These are phyloP conservation scores for Agrochola lychnidis DNA, from an alignment of 2,888 invertebrate genomes.

Conservation along the genomic window DNA sequence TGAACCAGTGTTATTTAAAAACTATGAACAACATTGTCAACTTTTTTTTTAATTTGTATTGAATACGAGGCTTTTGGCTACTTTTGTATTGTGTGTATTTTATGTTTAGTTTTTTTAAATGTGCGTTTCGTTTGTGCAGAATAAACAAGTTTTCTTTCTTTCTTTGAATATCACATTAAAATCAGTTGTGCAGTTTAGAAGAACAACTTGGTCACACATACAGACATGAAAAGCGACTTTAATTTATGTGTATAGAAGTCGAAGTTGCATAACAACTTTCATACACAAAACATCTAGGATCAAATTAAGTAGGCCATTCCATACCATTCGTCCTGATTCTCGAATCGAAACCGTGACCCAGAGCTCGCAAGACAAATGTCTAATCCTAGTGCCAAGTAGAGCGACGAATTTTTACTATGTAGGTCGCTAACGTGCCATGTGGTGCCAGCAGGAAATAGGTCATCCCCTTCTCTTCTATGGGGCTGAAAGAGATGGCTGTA, in stretches of 20 bases:
- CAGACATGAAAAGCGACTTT: too few relatives aligned
- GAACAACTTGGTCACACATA: too few relatives aligned
- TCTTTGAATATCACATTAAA: too few relatives aligned
- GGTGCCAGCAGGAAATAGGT: background rate
- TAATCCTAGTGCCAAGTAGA: slow-evolving; percentile 47
- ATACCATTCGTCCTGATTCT: slow-evolving; percentile 30
- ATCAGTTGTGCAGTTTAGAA: too few relatives aligned
- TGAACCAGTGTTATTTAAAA: too few relatives aligned
- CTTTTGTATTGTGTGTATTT: too few relatives aligned
- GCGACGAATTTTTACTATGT: slow-evolving; percentile 16
- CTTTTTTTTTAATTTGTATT: too few relatives aligned
- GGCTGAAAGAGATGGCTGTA: slow-evolving; percentile 10
- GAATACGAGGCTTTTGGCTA: too few relatives aligned
- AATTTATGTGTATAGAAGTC: background rate
- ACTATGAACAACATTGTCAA: too few relatives aligned
- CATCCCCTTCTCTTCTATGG: slow-evolving; percentile 24
- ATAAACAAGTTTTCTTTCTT: too few relatives aligned
- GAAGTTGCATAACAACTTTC: background rate
- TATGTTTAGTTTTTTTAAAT: too few relatives aligned
- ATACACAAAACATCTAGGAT: background rate
- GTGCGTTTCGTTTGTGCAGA: too few relatives aligned
- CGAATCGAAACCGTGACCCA: slow-evolving; percentile 47
- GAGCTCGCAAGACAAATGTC: slow-evolving; percentile 29
- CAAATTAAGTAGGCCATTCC: slow-evolving; percentile 14
- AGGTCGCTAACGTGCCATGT: slow-evolving; percentile 28